Evolutionary conservation across 2,113 vertebrate species (phyloP), one percentile per base, ranked within the genome.

Genomic region (Typhlomys cinereus): DNA sequence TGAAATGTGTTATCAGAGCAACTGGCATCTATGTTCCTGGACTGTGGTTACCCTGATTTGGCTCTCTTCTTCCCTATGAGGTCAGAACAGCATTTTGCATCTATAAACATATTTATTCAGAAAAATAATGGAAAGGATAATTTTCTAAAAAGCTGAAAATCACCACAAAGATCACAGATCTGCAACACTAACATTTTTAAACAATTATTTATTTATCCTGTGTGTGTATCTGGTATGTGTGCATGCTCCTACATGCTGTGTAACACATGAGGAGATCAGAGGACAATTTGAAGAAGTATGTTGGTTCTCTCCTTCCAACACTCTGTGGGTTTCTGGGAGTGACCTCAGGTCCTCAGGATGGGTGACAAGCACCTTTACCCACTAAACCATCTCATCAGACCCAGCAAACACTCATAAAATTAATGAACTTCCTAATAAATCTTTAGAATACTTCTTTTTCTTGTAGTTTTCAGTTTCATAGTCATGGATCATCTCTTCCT

Each of bases 131-230:
- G 64, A 87, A 89, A 64, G 73, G 69, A 4, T 73, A 82, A 69
- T 90, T 85, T 90, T 18, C 44, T 59, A 34, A 93, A 78, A 86
- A 9, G 3, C 39, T 90, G 31, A 69, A 85, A 85, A 54, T 36
- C 39, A 78, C 41, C 25, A 41, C 59, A 76, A 78, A 76, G 62
- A 41, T 79, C 41, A 79, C 25, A 50, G 70, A 70, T 9, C 44
- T 25, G 62, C 52, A 71, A 79, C 85, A 69, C 48, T 46, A 74
- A 66, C 10, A 73, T 1, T 90, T 87, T 82, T 67, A 64, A n/a
- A n/a, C n/a, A n/a, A n/a, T n/a, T n/a, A n/a, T n/a, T n/a, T n/a
- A n/a, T n/a, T n/a, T n/a, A n/a, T n/a, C n/a, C n/a, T n/a, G n/a
- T n/a, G n/a, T n/a, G n/a, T n/a, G n/a, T n/a, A n/a, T n/a, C n/a